Evolutionary conservation across 2,888 invertebrate species (phyloP).

Genomic region (Eilema depressum): DNA sequence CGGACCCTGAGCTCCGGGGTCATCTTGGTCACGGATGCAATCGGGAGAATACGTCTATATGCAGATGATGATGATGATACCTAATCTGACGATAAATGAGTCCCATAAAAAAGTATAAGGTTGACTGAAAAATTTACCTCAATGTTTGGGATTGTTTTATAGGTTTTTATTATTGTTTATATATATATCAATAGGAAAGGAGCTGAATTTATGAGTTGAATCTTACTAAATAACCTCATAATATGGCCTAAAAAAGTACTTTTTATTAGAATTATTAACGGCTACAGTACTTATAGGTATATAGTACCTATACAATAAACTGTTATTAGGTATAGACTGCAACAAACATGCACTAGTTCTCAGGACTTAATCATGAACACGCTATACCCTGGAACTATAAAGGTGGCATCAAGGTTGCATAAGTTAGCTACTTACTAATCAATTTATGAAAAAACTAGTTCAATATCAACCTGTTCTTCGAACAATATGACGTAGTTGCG

Average conservation of each 20-base stretch:
- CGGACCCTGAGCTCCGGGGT: no score
- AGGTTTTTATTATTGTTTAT: no score
- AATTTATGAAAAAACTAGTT: slow-evolving; percentile 7
- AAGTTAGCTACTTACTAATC: background rate
- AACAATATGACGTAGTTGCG: background rate
- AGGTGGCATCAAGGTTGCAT: slow-evolving; percentile 8
- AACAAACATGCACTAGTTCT: background rate
- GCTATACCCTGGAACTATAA: slow-evolving; percentile 2
- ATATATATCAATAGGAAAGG: no score
- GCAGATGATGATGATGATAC: no score
- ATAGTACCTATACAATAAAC: background rate
- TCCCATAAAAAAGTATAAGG: no score
- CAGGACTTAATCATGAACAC: background rate
- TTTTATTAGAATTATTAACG: no score
- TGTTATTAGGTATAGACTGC: background rate
- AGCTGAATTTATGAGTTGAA: no score
- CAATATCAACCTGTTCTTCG: background rate
- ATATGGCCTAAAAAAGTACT: background rate
- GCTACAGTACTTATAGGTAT: background rate
- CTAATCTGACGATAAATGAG: no score
- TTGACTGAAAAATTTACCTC: no score
- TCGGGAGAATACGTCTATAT: no score
- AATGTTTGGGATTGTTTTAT: no score
- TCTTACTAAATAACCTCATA: background rate
- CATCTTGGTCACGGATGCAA: no score